Conservation (phyloP, 64 coral and sea anemone genomes). For the Orbicella faveolata region DNA sequence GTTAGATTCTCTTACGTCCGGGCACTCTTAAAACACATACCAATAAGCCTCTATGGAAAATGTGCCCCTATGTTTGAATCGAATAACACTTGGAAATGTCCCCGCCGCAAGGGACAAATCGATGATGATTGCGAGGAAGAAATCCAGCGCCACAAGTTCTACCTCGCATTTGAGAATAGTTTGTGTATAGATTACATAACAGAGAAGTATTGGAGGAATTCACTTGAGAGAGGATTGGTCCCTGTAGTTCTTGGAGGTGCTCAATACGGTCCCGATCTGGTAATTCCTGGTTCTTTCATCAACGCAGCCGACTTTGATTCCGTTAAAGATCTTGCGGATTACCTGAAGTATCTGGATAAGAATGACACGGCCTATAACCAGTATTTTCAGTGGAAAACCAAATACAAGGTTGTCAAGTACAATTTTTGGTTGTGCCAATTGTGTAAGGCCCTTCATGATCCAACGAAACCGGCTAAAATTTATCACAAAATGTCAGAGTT, state of each 20-base stretch:
- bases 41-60: too few species aligned
- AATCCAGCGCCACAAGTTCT: constrained; percentile 27
- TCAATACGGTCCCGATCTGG: constrained; percentile 11
- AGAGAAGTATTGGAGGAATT: constrained; percentile 71
- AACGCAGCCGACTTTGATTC: constrained; percentile 59
- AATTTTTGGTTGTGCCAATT: too few species aligned
- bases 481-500: too few species aligned
- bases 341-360: constrained; percentile 46
- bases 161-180: constrained; percentile 71
- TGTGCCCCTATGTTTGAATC: too few species aligned
- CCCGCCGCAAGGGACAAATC: too few species aligned
- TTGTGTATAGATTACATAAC: constrained; percentile 55
- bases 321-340: constrained; percentile 50
- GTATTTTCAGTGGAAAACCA: constrained; percentile 58
- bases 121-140: too few species aligned
- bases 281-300: constrained; percentile 62
- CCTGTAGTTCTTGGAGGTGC: constrained; percentile 68
- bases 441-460: too few species aligned
- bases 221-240: not conserved
- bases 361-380: constrained; percentile 57
- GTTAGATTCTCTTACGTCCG: too few species aligned
- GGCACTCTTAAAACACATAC: too few species aligned
- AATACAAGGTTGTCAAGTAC: too few species aligned
- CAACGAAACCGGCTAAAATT: not conserved
- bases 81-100: too few species aligned